Evolutionary conservation across 2,888 invertebrate genomes (phyloP).

Genomic region (Platycheirus albimanus): DNA sequence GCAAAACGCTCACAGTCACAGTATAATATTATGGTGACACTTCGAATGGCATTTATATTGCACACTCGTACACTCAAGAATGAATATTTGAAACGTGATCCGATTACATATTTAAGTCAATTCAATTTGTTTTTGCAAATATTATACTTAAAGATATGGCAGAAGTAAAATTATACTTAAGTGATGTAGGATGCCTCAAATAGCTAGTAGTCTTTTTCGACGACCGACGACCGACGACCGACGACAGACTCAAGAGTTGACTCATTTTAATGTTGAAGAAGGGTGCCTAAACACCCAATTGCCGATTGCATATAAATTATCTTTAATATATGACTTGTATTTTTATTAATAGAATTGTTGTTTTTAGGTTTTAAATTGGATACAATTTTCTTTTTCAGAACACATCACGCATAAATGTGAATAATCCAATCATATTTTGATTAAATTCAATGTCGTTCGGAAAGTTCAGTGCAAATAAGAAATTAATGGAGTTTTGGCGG

Average conservation of each 20-base stretch:
- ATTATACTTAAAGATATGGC: constrained; percentile 34
- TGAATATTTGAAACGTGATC: constrained; percentile 73
- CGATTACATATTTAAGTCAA: constrained; percentile 61
- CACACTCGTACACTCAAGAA: constrained; percentile 60
- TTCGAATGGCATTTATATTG: constrained; percentile 66
- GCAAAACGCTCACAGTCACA: constrained; percentile 32
- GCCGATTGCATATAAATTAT: constrained; percentile 22
- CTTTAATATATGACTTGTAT: constrained; percentile 11
- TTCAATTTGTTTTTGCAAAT: constrained; percentile 47
- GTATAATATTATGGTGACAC: constrained; percentile 57
- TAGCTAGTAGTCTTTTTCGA: background rate
- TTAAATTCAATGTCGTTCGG: no score
- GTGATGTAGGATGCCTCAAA: constrained; percentile 52
- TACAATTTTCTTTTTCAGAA: no score
- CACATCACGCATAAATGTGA: no score
- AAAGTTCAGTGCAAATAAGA: no score
- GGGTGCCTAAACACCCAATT: constrained; percentile 5
- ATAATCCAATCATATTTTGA: no score
- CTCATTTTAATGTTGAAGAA: background rate
- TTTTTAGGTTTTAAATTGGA: no score
- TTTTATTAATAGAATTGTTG: background rate
- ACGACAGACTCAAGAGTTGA: background rate
- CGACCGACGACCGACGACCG: background rate
- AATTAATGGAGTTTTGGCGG: no score
- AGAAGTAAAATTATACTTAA: constrained; percentile 48